Base-by-base conservation (phyloP, 1,140 invertebrate species). In the Cepaea nemoralis region DNA sequence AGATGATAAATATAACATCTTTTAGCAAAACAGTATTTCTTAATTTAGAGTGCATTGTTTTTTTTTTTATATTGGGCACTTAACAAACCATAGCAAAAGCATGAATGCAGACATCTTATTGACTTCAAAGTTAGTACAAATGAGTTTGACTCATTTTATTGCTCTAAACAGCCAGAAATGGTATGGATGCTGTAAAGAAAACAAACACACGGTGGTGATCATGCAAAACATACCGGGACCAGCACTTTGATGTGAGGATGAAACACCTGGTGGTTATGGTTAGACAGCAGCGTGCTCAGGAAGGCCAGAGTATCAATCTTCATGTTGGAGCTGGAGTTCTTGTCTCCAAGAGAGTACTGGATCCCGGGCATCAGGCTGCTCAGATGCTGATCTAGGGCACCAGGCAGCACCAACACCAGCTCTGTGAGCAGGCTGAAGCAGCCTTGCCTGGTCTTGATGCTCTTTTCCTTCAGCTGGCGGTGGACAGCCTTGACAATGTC, bases 251-350 rank as follows among this genome's bases (percentile, higher is more conserved):
- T 95, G 88, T 98, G 96, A 27, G 93, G 93, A 89, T 95, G 94
- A 86, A 96, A 96, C 14, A 96, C 90, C 39, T 93, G 88, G 94
- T 96, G 94, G 63, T 94, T 94, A 92, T 99, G 98, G 10, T 96
- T 95, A 45, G 94, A 94, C 39, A 99, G 90, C 75, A 99, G 91
- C 85, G 95, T 96, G 90, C 97, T 95, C 10, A 99, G 93, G 92
- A 99, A 99, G 66, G 96, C 94, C 80, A 99, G 91, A 0, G 98
- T 97, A 88, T 99, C 98, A 84, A 99, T 99, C 93, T 99, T 99
- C 96, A 99, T 99, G 87, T 98, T 99, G 69, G 97, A 98, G 40
- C 96, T 97, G 0, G 97, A 96, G 88, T 96, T 97, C 87, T 98
- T 98, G 87, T 99, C 97, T 94, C 95, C 95, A 33, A 99, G 93